phyloP scores from a whole-genome alignment of 2,888 invertebrate genomes.

The Lapara coniferarum region DNA sequence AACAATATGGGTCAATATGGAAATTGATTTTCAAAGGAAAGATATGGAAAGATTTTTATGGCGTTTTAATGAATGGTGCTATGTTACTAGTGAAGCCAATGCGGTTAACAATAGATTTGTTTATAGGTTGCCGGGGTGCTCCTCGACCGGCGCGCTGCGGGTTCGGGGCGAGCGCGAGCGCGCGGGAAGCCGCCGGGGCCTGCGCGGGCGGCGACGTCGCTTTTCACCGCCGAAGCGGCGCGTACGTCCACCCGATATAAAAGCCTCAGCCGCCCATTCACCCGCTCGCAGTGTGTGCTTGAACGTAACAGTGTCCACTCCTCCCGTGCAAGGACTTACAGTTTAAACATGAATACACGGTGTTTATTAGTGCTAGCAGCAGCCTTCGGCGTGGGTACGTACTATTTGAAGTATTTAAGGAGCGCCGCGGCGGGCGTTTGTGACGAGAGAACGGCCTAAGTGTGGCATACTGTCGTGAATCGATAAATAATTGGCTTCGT shows the following conservation, averaged over 20 bases:
- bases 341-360: constrained; percentile 81
- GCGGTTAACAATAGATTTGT: constrained; percentile 30
- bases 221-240: constrained; percentile 73
- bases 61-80: neutral
- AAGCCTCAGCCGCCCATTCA: constrained; percentile 80
- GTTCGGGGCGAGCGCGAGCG: constrained; percentile 37
- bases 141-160: constrained; percentile 10
- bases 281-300: constrained; percentile 83
- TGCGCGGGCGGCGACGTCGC: constrained; percentile 63
- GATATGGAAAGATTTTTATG: neutral
- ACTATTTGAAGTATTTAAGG: constrained; percentile 78
- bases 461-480: constrained; percentile 44
- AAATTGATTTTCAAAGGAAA: neutral
- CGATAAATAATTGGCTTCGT: constrained; percentile 48
- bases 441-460: constrained; percentile 49
- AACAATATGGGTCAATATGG: neutral
- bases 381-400: constrained; percentile 88
- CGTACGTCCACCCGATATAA: constrained; percentile 78
- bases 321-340: constrained; percentile 78
- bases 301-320: constrained; percentile 80
- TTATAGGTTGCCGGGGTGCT: constrained; percentile 40
- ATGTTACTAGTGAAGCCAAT: constrained; percentile 27
- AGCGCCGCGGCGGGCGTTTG: constrained; percentile 52
- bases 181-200: constrained; percentile 40
- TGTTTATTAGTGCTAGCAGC: constrained; percentile 85